These are phyloP conservation scores for Pipistrellus nathusii DNA, from an alignment of 2,797 vertebrate species.

Conservation along the genomic window DNA sequence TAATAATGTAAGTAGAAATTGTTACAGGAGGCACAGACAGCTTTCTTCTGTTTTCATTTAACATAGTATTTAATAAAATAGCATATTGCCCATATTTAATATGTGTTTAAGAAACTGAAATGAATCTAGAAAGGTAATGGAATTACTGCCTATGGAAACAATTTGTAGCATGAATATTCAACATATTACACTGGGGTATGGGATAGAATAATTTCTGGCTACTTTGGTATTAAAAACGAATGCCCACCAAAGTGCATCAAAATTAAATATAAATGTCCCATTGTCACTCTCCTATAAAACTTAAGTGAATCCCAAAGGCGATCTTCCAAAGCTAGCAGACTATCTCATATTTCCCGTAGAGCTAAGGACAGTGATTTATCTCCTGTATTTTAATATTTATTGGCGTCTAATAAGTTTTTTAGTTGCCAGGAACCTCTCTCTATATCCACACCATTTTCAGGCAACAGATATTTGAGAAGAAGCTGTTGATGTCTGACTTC, in stretches of 20 bases:
- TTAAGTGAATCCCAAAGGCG: neutral
- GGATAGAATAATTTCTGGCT: neutral
- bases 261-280: neutral
- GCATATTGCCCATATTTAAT: neutral
- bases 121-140: neutral
- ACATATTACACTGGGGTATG: neutral
- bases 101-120: neutral
- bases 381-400: neutral
- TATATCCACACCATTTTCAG: neutral
- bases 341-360: neutral
- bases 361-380: neutral
- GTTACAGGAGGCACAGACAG: neutral
- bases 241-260: neutral
- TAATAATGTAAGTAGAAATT: slow-evolving; percentile 17
- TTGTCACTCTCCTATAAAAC: neutral
- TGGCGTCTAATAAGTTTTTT: neutral
- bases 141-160: neutral
- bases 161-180: neutral
- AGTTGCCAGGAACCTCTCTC: neutral
- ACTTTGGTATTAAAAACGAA: slow-evolving; percentile 25
- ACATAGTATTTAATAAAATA: slow-evolving; percentile 15
- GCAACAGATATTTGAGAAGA: neutral
- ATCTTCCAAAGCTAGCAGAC: neutral
- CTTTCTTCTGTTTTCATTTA: neutral
- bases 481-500: neutral